Percentiles rank a stretch among this genome's conserved stretches.
Conservation (phyloP, 1,140 invertebrate species). For the Ceratitis capitata region DNA sequence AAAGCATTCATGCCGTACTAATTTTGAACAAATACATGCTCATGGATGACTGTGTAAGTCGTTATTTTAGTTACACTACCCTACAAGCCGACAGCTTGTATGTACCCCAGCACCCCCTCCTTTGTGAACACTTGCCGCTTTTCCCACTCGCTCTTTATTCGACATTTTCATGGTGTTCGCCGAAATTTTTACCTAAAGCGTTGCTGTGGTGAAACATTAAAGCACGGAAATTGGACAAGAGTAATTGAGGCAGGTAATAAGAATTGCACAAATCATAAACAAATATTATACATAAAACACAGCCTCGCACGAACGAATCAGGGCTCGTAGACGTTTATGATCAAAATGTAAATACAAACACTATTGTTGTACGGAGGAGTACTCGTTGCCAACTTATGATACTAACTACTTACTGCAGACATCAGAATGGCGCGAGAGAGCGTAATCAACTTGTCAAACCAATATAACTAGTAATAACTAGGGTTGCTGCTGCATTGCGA, state of each 20-base stretch:
- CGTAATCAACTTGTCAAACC: not conserved
- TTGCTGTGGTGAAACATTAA: not conserved
- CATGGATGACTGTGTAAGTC: not conserved
- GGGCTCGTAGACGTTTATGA: not conserved
- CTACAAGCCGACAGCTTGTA: not conserved
- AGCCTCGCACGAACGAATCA: too few species aligned
- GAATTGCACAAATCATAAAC: not conserved
- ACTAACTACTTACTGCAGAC: not conserved
- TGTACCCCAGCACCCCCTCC: not conserved
- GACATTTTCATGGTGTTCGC: not conserved
- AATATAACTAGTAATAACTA: conserved; percentile 2
- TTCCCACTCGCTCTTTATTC: not conserved
- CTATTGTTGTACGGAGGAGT: not conserved
- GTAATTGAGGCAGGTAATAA: not conserved
- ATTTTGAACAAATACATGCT: too few species aligned
- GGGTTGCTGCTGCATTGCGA: not conserved
- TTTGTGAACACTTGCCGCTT: not conserved
- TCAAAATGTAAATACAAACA: conserved; percentile 20
- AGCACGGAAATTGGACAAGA: not conserved
- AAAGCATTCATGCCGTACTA: not conserved
- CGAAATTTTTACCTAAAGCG: not conserved
- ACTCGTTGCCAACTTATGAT: conserved; percentile 5
- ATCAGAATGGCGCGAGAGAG: conserved; percentile 16
- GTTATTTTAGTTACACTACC: not conserved
- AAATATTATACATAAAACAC: too few species aligned